Conservation (phyloP, 2,888 invertebrate species). For the Eumerus sabulonum region DNA sequence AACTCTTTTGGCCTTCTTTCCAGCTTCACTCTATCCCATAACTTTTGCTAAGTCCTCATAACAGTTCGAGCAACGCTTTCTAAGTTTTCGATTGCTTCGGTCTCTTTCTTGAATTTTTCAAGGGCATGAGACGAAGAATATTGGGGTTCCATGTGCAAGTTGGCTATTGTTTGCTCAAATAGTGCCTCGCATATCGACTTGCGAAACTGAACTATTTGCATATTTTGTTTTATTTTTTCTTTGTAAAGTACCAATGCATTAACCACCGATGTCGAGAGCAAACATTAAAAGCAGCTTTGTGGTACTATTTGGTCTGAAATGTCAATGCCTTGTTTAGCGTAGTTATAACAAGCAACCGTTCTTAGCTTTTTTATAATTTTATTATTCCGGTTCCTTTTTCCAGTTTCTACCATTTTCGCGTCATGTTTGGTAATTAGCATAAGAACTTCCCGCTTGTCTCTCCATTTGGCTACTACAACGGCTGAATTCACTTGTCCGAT, state of each 20-base stretch:
- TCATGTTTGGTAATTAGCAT: slow-evolving; percentile 11
- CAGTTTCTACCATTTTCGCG: background rate
- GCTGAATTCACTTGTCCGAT: background rate
- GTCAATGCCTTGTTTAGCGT: slow-evolving; percentile 1
- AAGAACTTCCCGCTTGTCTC: slow-evolving; percentile 12
- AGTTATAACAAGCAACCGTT: slow-evolving; percentile 8
- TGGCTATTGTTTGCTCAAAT: background rate
- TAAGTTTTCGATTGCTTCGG: slow-evolving; percentile 2
- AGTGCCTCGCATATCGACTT: slow-evolving; percentile 14
- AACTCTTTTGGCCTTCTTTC: slow-evolving; percentile 26
- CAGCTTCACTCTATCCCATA: slow-evolving; percentile 13
- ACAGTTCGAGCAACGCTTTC: slow-evolving; percentile 28
- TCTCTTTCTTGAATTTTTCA: slow-evolving; percentile 7
- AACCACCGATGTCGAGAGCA: slow-evolving; percentile 6
- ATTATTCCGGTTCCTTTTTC: slow-evolving; percentile 11
- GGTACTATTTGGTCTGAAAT: slow-evolving; percentile 7
- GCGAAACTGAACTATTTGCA: slow-evolving; percentile 18
- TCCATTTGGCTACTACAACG: slow-evolving; percentile 2
- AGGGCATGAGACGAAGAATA: slow-evolving; percentile 6
- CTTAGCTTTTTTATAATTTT: background rate
- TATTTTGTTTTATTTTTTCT: slow-evolving; percentile 12
- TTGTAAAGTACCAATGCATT: slow-evolving; percentile 8
- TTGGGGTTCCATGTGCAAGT: background rate
- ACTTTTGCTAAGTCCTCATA: slow-evolving; percentile 21
- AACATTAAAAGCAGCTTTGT: slow-evolving; percentile 14